Base-by-base conservation (phyloP, 92 coral and sea anemone genomes). In the Phymanthus crucifer region DNA sequence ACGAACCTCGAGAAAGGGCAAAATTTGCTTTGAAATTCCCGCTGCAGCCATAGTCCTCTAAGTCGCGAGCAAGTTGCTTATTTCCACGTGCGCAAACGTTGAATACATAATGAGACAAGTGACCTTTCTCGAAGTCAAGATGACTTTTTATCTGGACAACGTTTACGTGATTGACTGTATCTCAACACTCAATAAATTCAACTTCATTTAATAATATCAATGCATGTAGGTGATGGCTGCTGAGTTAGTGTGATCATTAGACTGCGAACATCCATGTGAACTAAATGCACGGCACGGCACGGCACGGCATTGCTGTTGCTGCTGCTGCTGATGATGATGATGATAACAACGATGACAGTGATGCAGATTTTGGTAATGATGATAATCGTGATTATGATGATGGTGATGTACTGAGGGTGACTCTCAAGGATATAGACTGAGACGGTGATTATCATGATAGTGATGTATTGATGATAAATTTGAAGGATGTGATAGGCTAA, bases 301-400 rank as follows among this genome's bases (percentile, higher is more conserved):
- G 33, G 8, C 1, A 5, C n/a, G 27, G 0, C 16, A 64, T 14
- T 40, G 61, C 3, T 45, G 58, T 3, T 45, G 61, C 18, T 72
- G 77, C 12, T 40, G 47, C 4, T 40, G 32, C 34, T 9, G 3
- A 38, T 38, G 43, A 3, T 38, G 45, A 38, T 11, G 45, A 38
- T 38, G 45, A 38, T 38, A 38, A 6, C 10, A 11, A 38, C 10
- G 45, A 38, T 38, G 32, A 6, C 40, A 19, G 17, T 73, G 64
- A 18, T 6, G 33, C 1, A 24, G 66, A 13, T 74, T 40, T 0
- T 74, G 68, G 3, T 50, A 45, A 9, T 10, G 43, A 29, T 29
- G 78, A 12, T 48, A 24, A 27, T 74, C 67, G 52, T 74, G 78
- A 74, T 54, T 3, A 54, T 21, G 64, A 21, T 52, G 23, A 19